phyloP scores from a whole-genome alignment of 2,797 vertebrate species.

The Brachyalestes nurse region DNA sequence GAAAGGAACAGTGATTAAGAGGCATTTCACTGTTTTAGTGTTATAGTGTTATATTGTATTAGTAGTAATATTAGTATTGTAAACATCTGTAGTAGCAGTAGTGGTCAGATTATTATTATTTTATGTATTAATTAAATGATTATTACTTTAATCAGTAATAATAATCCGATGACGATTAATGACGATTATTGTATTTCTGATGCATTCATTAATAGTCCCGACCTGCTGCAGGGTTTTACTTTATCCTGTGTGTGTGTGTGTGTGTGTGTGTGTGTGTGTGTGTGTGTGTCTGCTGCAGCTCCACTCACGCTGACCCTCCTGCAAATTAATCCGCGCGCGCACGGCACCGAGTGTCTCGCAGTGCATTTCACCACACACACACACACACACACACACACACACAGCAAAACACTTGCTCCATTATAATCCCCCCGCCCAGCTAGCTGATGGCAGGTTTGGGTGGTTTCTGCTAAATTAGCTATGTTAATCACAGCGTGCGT shows the following conservation, averaged over 20 bases:
- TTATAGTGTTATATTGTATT: no score
- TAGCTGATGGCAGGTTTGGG: slow-evolving; percentile 72
- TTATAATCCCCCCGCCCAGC: slow-evolving; percentile 47
- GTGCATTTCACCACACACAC: neutral
- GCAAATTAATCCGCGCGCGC: neutral
- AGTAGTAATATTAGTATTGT: no score
- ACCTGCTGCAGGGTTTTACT: no score
- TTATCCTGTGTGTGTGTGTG: neutral
- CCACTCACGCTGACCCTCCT: neutral
- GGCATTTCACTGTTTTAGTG: no score
- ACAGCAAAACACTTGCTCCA: neutral
- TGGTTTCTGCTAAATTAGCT: slow-evolving; percentile 85
- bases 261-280: neutral
- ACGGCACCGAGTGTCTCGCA: neutral
- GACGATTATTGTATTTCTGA: no score
- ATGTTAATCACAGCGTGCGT: slow-evolving; percentile 81
- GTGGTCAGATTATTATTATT: no score
- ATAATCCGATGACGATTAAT: no score
- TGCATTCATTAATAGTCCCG: no score
- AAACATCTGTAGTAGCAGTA: no score
- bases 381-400: slow-evolving; percentile 25
- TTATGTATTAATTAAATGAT: no score
- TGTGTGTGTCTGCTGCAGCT: neutral
- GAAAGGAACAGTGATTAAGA: no score
- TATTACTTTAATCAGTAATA: no score